Percentiles rank a stretch among this genome's conserved stretches.
Evolutionary conservation across 2,113 vertebrate species (phyloP).

Genomic region (Turnix velox): DNA sequence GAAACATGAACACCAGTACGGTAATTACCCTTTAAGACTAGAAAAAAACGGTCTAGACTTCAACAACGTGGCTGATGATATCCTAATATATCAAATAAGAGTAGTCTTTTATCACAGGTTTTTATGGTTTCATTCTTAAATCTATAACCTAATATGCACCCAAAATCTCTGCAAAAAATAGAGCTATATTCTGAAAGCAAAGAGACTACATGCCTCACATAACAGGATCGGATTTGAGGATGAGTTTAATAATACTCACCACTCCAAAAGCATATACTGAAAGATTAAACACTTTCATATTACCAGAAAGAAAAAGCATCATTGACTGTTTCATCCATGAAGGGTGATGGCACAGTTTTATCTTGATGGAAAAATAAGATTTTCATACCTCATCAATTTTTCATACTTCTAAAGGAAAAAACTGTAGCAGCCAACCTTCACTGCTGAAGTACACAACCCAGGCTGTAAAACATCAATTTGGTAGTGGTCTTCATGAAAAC

Average conservation of each 20-base stretch:
- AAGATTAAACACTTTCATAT: neutral
- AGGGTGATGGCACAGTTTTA: neutral
- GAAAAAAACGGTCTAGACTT: neutral
- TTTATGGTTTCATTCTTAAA: neutral
- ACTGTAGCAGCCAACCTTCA: neutral
- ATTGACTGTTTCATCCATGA: neutral
- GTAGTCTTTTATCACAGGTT: neutral
- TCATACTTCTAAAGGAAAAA: neutral
- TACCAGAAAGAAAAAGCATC: neutral
- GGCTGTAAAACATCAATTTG: too few relatives aligned
- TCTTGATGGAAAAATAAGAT: neutral
- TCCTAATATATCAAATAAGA: neutral
- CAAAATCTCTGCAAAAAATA: neutral
- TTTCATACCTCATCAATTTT: neutral
- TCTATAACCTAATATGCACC: neutral
- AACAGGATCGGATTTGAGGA: neutral
- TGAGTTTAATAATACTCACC: neutral
- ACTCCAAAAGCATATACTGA: neutral
- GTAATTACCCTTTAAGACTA: neutral
- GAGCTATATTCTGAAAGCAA: neutral
- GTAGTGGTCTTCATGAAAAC: neutral
- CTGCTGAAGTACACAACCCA: neutral
- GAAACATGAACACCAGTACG: neutral
- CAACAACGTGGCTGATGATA: neutral
- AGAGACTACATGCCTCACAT: neutral